Conservation (phyloP, 1,140 invertebrate species). For the Cherax quadricarinatus region DNA sequence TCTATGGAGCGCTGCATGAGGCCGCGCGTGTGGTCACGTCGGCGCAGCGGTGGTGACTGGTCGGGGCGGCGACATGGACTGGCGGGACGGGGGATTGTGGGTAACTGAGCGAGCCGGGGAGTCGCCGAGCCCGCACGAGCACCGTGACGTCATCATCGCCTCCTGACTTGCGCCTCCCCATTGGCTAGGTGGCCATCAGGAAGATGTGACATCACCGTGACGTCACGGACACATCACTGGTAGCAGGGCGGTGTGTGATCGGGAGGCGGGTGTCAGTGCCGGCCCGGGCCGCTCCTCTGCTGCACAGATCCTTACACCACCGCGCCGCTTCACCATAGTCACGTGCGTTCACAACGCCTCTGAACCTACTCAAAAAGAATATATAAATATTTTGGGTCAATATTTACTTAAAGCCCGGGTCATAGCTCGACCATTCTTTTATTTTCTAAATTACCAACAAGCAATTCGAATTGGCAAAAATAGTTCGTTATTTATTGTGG, state of each 20-base stretch:
- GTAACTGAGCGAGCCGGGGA: slow-evolving; percentile 73
- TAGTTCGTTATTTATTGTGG: no score
- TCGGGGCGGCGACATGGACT: slow-evolving; percentile 74
- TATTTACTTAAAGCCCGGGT: no score
- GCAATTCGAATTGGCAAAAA: no score
- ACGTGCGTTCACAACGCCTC: slow-evolving; percentile 50
- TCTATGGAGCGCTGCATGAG: slow-evolving; percentile 73
- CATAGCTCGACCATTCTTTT: no score
- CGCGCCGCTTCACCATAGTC: slow-evolving; percentile 45
- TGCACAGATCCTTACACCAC: slow-evolving; percentile 52
- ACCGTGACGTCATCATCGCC: slow-evolving; percentile 68
- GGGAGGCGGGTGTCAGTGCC: slow-evolving; percentile 68
- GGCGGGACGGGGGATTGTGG: slow-evolving; percentile 73
- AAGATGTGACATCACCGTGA: slow-evolving; percentile 29
- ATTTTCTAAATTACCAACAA: no score
- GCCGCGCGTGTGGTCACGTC: slow-evolving; percentile 73
- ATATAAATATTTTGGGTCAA: no score
- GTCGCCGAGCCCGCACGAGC: slow-evolving; percentile 69
- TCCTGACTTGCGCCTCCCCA: slow-evolving; percentile 52
- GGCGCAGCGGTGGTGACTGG: slow-evolving; percentile 74
- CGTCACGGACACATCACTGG: slow-evolving; percentile 62
- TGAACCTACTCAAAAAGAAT: neutral
- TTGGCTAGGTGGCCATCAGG: slow-evolving; percentile 36
- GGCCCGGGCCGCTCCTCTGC: slow-evolving; percentile 70
- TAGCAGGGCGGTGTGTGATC: slow-evolving; percentile 59